phyloP scores from a whole-genome alignment of 2,888 invertebrate species.

The Romanomermis culicivorax region DNA sequence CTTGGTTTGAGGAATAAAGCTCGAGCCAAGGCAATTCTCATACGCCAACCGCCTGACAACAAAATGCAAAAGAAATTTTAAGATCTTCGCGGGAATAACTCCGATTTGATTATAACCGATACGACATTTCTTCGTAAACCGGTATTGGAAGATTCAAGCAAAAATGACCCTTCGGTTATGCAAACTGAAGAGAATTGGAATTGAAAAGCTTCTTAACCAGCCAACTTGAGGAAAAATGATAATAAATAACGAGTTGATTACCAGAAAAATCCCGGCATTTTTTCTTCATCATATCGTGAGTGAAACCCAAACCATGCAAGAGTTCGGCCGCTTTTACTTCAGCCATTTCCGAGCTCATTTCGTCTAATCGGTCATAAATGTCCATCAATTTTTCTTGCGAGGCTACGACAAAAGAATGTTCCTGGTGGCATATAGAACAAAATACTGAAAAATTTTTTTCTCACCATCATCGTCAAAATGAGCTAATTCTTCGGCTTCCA shows the following conservation, averaged over 20 bases:
- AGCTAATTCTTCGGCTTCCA: conserved; percentile 67
- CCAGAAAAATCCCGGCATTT: conserved; percentile 45
- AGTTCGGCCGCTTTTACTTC: conserved; percentile 82
- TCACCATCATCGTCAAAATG: conserved; percentile 61
- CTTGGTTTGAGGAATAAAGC: conserved; percentile 39
- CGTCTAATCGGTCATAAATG: conserved; percentile 87
- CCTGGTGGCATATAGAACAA: neutral
- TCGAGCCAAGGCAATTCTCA: conserved; percentile 41
- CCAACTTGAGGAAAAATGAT: too few species aligned
- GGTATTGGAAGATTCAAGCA: too few species aligned
- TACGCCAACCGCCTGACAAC: conserved; percentile 39
- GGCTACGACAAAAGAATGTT: conserved; percentile 40
- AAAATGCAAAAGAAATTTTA: neutral
- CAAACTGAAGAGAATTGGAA: too few species aligned
- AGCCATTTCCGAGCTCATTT: conserved; percentile 82
- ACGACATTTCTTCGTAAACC: too few species aligned
- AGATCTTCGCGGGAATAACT: too few species aligned
- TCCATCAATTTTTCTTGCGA: conserved; percentile 89
- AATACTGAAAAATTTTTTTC: neutral
- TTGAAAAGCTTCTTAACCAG: too few species aligned
- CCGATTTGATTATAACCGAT: too few species aligned
- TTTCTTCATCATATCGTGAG: conserved; percentile 40
- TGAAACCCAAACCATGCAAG: conserved; percentile 86
- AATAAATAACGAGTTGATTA: conserved; percentile 11
- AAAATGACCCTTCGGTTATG: too few species aligned